Percentiles rank a stretch among this genome's conserved stretches.
These are phyloP conservation scores for Diaprepes abbreviatus DNA, from an alignment of 2,888 invertebrate genomes.

Conservation along the genomic window DNA sequence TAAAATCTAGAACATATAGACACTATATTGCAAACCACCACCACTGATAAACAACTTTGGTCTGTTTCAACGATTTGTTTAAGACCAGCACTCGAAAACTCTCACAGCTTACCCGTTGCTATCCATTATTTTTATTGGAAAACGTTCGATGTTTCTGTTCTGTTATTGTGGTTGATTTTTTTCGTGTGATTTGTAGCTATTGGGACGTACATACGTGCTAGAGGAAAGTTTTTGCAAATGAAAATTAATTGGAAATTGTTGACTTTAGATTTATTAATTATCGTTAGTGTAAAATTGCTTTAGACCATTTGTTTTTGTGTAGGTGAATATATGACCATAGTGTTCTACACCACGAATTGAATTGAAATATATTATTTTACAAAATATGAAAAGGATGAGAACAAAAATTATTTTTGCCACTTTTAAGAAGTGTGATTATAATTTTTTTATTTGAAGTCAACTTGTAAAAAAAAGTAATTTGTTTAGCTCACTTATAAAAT, in stretches of 20 bases:
- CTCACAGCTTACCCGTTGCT: not conserved
- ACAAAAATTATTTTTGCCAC: too few species aligned
- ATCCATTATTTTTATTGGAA: conserved; percentile 8
- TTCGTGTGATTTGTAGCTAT: conserved; percentile 15
- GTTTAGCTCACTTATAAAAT: too few species aligned
- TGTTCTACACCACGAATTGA: too few species aligned
- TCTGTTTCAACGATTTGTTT: not conserved
- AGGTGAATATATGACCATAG: too few species aligned
- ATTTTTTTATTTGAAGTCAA: too few species aligned
- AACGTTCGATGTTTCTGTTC: conserved; percentile 4
- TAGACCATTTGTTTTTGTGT: too few species aligned
- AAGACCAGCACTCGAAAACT: not conserved
- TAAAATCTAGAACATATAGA: too few species aligned
- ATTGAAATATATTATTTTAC: too few species aligned
- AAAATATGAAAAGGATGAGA: too few species aligned
- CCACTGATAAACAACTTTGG: not conserved
- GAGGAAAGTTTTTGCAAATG: not conserved
- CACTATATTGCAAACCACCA: not conserved
- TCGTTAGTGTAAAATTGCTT: too few species aligned
- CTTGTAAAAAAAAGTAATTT: too few species aligned
- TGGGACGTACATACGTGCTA: not conserved
- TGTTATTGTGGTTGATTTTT: conserved; percentile 14
- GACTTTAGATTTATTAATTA: not conserved
- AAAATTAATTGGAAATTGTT: conserved; percentile 14
- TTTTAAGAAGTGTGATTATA: too few species aligned